Base-by-base conservation (phyloP, 2,113 vertebrate species). In the Vanacampus margaritifer region DNA sequence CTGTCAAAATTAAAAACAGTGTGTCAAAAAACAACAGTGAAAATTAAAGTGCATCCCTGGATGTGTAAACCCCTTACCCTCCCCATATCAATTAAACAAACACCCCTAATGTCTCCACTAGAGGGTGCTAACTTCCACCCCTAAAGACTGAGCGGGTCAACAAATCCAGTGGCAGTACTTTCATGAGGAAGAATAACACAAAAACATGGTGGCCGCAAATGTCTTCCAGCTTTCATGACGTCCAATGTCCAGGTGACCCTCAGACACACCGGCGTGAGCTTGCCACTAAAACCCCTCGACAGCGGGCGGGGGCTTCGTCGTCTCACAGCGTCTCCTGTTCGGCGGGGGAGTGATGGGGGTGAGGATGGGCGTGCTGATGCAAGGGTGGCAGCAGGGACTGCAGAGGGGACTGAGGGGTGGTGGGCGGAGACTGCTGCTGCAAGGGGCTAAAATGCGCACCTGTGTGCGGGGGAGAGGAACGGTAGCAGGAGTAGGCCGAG, bases 261-360 rank as follows among this genome's bases (percentile, higher is more conserved):
- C 21, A 39, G 23, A 64, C 13, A 23, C 14, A 19, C 11, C 39
- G 24, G n/a, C 6, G n/a, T 45, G 45, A 46, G 16, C 9, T 32
- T 12, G 43, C 43, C 39, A 11, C 39, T 41, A 41, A 41, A 14
- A 1, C 7, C 17, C 17, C 58, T n/a, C n/a, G n/a, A n/a, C n/a
- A n/a, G n/a, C n/a, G n/a, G n/a, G n/a, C n/a, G n/a, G n/a, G n/a
- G n/a, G 80, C 69, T 69, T 74, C 3, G 67, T 70, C 3, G 71
- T 76, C 81, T 90, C 86, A 96, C 92, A 95, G 94, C 79, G 93
- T 93, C 88, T 93, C 92, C 76, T 94, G 94, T 74, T 96, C 94
- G 0, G 93, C 86, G 0, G 92, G 91, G 53, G 93, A 84, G 45
- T 90, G 48, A 32, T 48, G 46, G 46, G 46, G 19, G 35, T 93